Evolutionary conservation across 1,140 invertebrate genomes (phyloP), one percentile per base, ranked within the genome.

Genomic region (Diplogasteroides magnus): DNA sequence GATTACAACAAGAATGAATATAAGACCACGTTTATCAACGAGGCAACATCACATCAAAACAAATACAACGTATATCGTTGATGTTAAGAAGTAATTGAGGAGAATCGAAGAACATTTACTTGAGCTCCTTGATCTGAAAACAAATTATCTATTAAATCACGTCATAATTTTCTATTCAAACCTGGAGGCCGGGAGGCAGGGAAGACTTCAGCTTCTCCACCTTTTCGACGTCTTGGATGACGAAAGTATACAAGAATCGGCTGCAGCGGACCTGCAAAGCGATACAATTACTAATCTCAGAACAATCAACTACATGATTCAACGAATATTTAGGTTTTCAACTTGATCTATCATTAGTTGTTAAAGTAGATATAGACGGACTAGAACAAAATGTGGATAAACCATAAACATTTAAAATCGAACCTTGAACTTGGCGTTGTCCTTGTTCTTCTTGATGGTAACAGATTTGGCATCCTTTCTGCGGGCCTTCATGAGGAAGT

Each of bases 391-490:
- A 48, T 11, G 37, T 11, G 6, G 19, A 11, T 48, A 48, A 48
- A 48, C 6, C 6, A 11, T 48, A 48, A 48, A 48, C 19, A 48
- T 11, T 11, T 48, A 11, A 48, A 6, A 48, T 48, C 95, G 89
- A 37, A 72, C 92, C 85, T 98, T 98, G 87, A 98, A 98, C 70
- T 72, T 72, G 37, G 64, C 70, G 61, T 74, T 74, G 2, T 72
- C 70, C 57, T 60, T 66, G 70, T 72, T 72, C 70, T 72, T 72
- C 66, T 70, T 67, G 29, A 70, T 70, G 31, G 66, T 70, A 15
- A 70, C 68, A 6, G 68, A 93, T 88, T 94, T 97, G 14, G 94
- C 94, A 87, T 98, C 94, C 83, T 95, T 93, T 86, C 94, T 92
- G 78, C 94, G 64, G 64, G 64, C 64, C 23, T 37, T 66, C 2